phyloP scores from a whole-genome alignment of 2,888 invertebrate species.

The Copidosoma aretas region DNA sequence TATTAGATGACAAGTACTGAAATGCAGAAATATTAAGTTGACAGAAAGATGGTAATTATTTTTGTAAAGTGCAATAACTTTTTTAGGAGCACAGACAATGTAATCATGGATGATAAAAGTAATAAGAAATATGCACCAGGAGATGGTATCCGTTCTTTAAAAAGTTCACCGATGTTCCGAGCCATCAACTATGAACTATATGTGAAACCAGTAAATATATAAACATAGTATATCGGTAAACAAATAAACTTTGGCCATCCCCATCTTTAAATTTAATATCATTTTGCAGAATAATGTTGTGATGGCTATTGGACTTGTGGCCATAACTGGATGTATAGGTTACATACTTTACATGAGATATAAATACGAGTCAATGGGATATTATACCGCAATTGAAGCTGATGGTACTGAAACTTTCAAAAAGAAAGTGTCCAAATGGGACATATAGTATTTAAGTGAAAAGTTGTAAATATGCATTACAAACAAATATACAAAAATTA shows the following conservation, averaged over 20 bases:
- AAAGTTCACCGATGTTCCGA: slow-evolving; percentile 78
- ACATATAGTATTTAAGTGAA: slow-evolving; percentile 27
- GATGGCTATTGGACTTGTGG: slow-evolving; percentile 82
- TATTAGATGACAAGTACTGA: too few relatives aligned
- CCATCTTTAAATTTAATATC: too few relatives aligned
- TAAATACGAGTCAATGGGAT: slow-evolving; percentile 80
- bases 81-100: too few relatives aligned
- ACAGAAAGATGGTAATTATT: too few relatives aligned
- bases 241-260: background rate
- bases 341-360: slow-evolving; percentile 87
- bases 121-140: slow-evolving; percentile 65
- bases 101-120: slow-evolving; percentile 24
- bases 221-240: background rate
- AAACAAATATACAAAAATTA: slow-evolving; percentile 11
- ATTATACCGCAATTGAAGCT: slow-evolving; percentile 79
- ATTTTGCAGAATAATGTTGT: slow-evolving; percentile 79
- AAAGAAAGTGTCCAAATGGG: slow-evolving; percentile 81
- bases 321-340: slow-evolving; percentile 76
- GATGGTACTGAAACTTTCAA: slow-evolving; percentile 79
- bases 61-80: too few relatives aligned
- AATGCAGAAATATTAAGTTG: too few relatives aligned
- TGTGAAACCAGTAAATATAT: slow-evolving; percentile 77
- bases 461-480: background rate
- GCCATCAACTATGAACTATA: slow-evolving; percentile 89
- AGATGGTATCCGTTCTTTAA: slow-evolving; percentile 78